Evolutionary conservation across 2,797 vertebrate species (phyloP).

Genomic region (Malurus leucopterus): DNA sequence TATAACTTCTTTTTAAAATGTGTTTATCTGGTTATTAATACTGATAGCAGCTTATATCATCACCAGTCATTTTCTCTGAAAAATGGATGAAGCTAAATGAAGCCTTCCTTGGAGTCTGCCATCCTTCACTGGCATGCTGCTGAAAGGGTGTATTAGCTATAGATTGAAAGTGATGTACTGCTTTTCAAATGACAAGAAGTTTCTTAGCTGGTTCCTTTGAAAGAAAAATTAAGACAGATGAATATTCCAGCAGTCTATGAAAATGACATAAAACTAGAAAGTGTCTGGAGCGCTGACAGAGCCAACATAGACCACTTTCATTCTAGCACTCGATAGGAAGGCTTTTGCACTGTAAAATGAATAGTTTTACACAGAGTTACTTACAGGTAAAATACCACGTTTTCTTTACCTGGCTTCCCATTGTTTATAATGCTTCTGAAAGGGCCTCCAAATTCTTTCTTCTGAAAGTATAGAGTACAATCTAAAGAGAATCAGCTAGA

Average conservation of each 20-base stretch:
- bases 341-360: not conserved
- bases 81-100: constrained; percentile 58
- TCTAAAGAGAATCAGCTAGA: not conserved
- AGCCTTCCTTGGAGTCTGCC: constrained; percentile 22
- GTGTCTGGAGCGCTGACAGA: not conserved
- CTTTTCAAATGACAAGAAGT: not conserved
- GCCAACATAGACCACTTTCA: not conserved
- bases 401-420: not conserved
- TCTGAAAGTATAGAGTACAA: not conserved
- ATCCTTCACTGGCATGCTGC: constrained; percentile 23
- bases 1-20: constrained; percentile 43
- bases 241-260: constrained; percentile 23
- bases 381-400: not conserved
- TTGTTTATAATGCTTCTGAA: accelerated
- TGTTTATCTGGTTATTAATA: constrained; percentile 52
- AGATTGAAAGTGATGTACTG: constrained; percentile 28
- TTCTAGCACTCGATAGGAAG: not conserved
- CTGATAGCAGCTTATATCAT: constrained; percentile 42
- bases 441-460: not conserved
- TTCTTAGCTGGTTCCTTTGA: not conserved
- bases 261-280: not conserved
- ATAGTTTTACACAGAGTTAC: not conserved
- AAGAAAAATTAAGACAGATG: constrained; percentile 38
- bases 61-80: constrained; percentile 18
- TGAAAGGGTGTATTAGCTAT: constrained; percentile 13